Conservation (phyloP, 2,113 vertebrate species). For the Corythoichthys haematopterus region DNA sequence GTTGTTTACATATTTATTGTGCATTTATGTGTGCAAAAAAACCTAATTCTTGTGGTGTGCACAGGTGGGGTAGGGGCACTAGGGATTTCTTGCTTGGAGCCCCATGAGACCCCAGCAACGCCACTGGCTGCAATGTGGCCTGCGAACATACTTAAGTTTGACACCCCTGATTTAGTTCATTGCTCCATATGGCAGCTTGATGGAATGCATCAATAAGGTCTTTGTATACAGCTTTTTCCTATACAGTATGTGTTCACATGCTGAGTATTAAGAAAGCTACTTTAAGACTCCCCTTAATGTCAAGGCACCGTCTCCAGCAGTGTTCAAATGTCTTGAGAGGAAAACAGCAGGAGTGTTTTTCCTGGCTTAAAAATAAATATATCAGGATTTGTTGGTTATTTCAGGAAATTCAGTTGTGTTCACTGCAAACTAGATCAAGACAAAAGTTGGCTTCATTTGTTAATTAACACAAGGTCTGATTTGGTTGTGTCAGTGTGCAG, state of each 20-base stretch:
- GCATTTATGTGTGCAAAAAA: too few species aligned
- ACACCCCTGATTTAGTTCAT: neutral
- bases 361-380: neutral
- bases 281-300: conserved; percentile 11
- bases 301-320: neutral
- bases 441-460: conserved; percentile 26
- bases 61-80: too few species aligned
- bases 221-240: conserved; percentile 13
- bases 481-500: conserved; percentile 25
- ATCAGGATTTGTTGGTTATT: conserved; percentile 21
- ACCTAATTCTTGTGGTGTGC: too few species aligned
- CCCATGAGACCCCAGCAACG: too few species aligned
- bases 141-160: neutral
- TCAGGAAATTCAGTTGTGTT: conserved; percentile 21
- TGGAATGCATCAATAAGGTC: neutral
- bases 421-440: conserved; percentile 9
- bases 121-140: too few species aligned
- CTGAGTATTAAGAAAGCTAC: conserved; percentile 6
- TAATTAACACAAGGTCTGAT: conserved; percentile 18
- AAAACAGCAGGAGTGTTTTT: conserved; percentile 4
- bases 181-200: neutral
- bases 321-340: conserved; percentile 10
- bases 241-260: conserved; percentile 16
- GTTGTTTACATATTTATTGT: too few species aligned
- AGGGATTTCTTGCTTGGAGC: too few species aligned